Base-by-base conservation (phyloP, 2,113 vertebrate genomes). In the Tapirus terrestris region DNA sequence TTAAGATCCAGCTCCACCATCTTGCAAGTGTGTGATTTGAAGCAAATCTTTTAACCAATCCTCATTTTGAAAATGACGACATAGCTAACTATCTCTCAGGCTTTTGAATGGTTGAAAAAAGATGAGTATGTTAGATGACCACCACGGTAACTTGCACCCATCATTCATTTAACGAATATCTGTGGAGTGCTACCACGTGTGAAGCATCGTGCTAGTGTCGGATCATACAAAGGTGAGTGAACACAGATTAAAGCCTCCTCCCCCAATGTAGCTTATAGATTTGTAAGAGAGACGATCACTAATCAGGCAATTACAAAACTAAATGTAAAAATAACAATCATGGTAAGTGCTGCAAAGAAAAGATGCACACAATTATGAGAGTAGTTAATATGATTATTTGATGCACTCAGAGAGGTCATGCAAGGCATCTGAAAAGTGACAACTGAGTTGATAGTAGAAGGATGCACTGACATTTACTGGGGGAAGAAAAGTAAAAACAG, bases 11-110 rank as follows among this genome's bases (percentile, higher is more conserved):
- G 39, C 39, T 76, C 56, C 27, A 21, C 27, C 60, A 68, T 79
- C 82, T 56, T 56, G 79, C 12, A 53, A 73, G 27, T 81, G 6
- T 70, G 36, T 72, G 89, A 92, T 81, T 81, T 67, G 39, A 53
- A 88, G n/a, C 18, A 85, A 88, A 77, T 87, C 39, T 84, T 79
- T 87, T 67, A 76, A 91, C 6, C 43, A 48, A n/a, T 53, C 25
- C 77, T 77, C 31, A 21, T 53, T 68, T 76, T 95, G 60, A 68
- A 90, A 82, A 76, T 81, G 39, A 94, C 53, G 36, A 39, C 9
- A 63, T 1, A 82, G 43, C 56, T 63, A 29, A 89, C 11, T 68
- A 70, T 56, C 72, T 93, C 77, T 29, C 16, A 23, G 21, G 31
- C 14, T 31, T 94, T 45, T 33, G 31, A 53, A 31, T 51, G 70